These are phyloP conservation scores for Malurus alboscapulatus DNA, from an alignment of 2,113 vertebrate genomes.

Conservation along the genomic window DNA sequence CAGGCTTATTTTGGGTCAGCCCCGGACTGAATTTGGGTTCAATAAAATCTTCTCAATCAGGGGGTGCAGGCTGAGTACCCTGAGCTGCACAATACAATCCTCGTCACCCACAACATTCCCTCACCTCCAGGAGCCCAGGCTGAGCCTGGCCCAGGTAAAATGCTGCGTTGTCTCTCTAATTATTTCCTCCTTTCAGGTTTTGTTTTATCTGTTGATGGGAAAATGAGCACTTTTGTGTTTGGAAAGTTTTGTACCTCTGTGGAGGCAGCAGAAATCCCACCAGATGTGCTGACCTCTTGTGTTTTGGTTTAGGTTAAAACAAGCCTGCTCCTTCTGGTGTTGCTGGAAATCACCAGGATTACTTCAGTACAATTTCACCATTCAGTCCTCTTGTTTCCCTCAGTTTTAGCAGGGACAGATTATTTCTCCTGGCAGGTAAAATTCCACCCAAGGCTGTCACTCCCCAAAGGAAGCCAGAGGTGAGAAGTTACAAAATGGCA, in stretches of 20 bases:
- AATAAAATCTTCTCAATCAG: neutral
- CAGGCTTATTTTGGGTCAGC: neutral
- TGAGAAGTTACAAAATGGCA: neutral
- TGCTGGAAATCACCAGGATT: neutral
- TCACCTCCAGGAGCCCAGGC: accelerated
- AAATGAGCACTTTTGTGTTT: neutral
- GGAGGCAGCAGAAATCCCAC: neutral
- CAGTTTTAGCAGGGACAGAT: neutral
- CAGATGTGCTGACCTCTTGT: neutral
- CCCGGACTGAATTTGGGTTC: neutral
- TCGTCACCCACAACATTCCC: neutral
- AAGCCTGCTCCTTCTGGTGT: neutral
- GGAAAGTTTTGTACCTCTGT: neutral
- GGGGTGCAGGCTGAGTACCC: accelerated
- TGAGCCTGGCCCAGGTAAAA: neutral
- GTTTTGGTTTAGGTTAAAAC: neutral
- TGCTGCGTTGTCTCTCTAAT: accelerated
- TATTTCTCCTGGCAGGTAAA: neutral
- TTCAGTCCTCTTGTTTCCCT: neutral
- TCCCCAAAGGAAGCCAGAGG: neutral
- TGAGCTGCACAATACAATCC: neutral
- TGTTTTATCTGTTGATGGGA: neutral
- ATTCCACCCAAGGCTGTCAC: neutral
- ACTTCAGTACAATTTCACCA: neutral
- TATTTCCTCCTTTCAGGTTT: neutral